Conservation (phyloP, 1,140 invertebrate genomes). For the Monochamus saltuarius region DNA sequence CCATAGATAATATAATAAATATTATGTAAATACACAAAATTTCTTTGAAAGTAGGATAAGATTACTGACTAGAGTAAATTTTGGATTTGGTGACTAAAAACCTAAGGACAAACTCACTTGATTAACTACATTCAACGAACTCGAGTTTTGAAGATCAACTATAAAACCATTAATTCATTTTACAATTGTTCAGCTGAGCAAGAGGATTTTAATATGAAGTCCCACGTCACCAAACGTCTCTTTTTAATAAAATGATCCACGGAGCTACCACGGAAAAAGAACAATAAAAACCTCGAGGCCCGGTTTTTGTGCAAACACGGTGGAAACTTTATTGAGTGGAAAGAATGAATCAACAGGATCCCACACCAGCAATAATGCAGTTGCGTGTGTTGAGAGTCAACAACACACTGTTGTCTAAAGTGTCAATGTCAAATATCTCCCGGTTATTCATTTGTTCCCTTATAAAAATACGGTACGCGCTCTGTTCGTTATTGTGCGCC, state of each 20-base stretch:
- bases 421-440: conserved; percentile 36
- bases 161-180: not conserved
- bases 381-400: conserved; percentile 41
- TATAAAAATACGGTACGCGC: conserved; percentile 32
- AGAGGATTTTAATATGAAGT: not conserved
- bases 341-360: conserved; percentile 48
- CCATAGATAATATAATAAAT: too few relatives aligned
- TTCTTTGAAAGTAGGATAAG: too few relatives aligned
- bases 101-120: too few relatives aligned
- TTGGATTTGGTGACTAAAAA: too few relatives aligned
- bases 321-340: conserved; percentile 44
- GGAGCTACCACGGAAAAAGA: not conserved
- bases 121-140: too few relatives aligned
- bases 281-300: conserved; percentile 9
- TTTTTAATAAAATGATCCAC: not conserved
- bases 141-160: too few relatives aligned
- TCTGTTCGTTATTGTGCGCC: conserved; percentile 4
- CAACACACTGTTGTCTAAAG: conserved; percentile 32
- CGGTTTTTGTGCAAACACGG: conserved; percentile 33
- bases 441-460: conserved; percentile 43
- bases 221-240: not conserved
- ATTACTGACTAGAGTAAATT: too few relatives aligned
- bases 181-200: not conserved
- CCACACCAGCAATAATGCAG: conserved; percentile 38
- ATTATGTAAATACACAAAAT: too few relatives aligned